phyloP scores from a whole-genome alignment of 2,797 vertebrate genomes.

The Karalla daura region DNA sequence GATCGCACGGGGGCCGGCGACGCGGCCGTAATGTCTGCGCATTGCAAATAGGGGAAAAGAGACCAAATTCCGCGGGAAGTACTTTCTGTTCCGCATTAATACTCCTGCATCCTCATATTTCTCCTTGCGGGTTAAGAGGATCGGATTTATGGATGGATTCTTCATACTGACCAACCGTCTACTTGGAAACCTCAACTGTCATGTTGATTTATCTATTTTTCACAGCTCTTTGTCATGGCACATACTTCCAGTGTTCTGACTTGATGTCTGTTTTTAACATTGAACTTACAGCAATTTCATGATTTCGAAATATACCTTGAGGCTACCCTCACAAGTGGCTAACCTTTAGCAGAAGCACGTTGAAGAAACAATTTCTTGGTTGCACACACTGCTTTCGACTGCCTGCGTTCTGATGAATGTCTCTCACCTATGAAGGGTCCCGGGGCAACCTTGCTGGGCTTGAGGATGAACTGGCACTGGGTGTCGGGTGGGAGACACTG shows the following conservation, averaged over 20 bases:
- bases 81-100: slow-evolving; percentile 43
- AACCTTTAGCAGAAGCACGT: neutral
- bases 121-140: slow-evolving; percentile 31
- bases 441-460: slow-evolving; percentile 84
- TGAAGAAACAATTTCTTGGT: neutral
- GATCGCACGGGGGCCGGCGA: neutral
- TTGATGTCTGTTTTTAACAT: neutral
- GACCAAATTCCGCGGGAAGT: slow-evolving; percentile 28
- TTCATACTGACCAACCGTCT: slow-evolving; percentile 4
- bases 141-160: slow-evolving; percentile 67
- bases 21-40: too few relatives aligned
- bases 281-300: neutral
- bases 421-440: slow-evolving; percentile 86
- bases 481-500: slow-evolving; percentile 90
- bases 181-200: slow-evolving; percentile 21
- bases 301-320: neutral
- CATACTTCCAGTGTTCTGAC: neutral
- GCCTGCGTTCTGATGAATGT: neutral
- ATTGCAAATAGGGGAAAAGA: neutral
- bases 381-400: neutral
- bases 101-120: slow-evolving; percentile 42
- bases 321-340: neutral
- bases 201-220: slow-evolving; percentile 1
- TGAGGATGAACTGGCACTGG: slow-evolving; percentile 96
- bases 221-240: neutral